Percentiles rank a stretch among this genome's conserved stretches.
Conservation (phyloP, 2,113 vertebrate species). For the Progne subis region DNA sequence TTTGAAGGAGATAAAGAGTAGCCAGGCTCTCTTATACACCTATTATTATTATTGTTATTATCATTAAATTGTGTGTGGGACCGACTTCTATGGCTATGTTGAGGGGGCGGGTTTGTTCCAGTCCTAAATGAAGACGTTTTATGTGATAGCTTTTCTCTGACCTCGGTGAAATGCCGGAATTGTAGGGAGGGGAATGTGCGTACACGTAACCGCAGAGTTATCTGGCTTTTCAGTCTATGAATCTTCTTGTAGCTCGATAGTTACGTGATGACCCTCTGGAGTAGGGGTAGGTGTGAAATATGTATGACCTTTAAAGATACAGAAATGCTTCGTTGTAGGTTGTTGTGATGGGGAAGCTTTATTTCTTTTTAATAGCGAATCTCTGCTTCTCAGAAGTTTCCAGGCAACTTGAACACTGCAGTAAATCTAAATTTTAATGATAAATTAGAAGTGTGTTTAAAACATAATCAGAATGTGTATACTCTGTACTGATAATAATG, state of each 20-base stretch:
- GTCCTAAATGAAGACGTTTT: neutral
- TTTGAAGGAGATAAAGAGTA: neutral
- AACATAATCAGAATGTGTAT: neutral
- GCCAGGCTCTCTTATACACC: neutral
- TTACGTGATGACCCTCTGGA: neutral
- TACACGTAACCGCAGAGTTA: neutral
- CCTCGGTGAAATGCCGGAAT: conserved; percentile 24
- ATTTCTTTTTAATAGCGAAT: neutral
- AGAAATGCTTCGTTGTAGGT: neutral
- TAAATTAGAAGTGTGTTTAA: neutral
- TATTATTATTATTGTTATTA: neutral
- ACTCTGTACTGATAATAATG: neutral
- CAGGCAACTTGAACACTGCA: conserved; percentile 27
- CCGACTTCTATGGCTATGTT: neutral
- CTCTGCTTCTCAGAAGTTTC: conserved; percentile 14
- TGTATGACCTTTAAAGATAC: neutral
- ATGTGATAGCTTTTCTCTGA: conserved; percentile 30
- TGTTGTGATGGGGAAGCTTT: neutral
- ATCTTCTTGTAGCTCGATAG: neutral
- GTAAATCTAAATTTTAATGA: neutral
- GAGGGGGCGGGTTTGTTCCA: neutral
- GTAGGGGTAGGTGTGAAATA: neutral
- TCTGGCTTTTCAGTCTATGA: neutral
- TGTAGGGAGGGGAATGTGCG: neutral
- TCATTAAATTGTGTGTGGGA: neutral